Evolutionary conservation across 2,797 vertebrate genomes (phyloP).

Genomic region (Hapalemur alaotrensis): DNA sequence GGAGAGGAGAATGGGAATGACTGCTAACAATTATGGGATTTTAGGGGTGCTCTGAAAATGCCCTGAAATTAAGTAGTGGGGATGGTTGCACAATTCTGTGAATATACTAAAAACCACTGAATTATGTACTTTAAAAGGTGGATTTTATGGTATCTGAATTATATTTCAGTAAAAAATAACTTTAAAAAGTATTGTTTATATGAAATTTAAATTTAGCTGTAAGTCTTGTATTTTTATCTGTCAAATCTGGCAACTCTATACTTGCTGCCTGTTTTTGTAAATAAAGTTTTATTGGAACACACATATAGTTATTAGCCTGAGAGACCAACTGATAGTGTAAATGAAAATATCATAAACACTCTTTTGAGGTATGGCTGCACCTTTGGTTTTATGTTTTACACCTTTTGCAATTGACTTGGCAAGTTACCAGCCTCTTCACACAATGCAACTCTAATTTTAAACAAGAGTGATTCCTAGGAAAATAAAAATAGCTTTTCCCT

Average conservation of each 20-base stretch:
- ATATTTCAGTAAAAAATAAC: neutral
- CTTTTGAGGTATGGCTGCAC: neutral
- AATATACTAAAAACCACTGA: neutral
- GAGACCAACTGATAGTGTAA: neutral
- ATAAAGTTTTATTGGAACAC: neutral
- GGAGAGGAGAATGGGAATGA: no score
- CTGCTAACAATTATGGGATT: neutral
- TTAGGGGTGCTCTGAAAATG: no score
- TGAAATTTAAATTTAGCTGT: neutral
- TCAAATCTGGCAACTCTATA: neutral
- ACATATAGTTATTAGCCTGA: neutral
- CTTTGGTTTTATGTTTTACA: constrained; percentile 37
- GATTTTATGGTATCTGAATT: neutral
- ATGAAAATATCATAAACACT: neutral
- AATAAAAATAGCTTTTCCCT: neutral
- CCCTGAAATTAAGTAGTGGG: neutral
- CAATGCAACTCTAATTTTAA: constrained; percentile 21
- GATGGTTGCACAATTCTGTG: neutral
- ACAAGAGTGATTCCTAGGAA: neutral
- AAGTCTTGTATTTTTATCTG: neutral
- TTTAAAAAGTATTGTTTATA: neutral
- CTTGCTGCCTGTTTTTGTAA: neutral
- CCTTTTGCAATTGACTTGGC: constrained; percentile 42
- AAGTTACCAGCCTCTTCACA: constrained; percentile 18
- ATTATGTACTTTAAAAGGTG: neutral